Percentiles rank a stretch among this genome's conserved stretches.
Evolutionary conservation across 2,797 vertebrate species (phyloP).

Genomic region (Tadarida brasiliensis): DNA sequence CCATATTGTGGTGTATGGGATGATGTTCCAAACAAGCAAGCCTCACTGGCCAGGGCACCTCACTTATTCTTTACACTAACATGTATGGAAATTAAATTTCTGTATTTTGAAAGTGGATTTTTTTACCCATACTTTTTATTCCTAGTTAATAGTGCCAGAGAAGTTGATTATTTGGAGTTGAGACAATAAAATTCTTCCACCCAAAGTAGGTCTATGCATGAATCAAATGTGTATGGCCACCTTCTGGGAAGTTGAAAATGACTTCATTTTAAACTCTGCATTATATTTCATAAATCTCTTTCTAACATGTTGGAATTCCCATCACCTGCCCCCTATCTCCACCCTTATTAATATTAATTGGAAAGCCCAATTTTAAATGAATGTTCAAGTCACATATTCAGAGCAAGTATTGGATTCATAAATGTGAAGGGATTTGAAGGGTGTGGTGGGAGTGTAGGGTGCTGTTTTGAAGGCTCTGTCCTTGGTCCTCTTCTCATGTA

Average conservation of each 20-base stretch:
- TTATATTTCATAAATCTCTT: background rate
- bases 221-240: background rate
- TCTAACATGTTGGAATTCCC: background rate
- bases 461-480: rapidly evolving
- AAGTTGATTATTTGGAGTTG: background rate
- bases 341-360: background rate
- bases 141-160: background rate
- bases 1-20: too few relatives aligned
- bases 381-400: background rate
- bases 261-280: background rate
- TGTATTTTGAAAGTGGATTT: background rate
- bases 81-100: background rate
- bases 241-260: background rate
- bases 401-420: background rate
- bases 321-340: background rate
- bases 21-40: too few relatives aligned
- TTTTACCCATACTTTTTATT: background rate
- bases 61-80: background rate
- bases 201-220: background rate
- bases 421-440: rapidly evolving
- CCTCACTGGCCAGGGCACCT: too few relatives aligned
- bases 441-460: rapidly evolving
- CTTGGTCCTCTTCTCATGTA: rapidly evolving
- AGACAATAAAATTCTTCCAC: background rate
- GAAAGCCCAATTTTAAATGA: background rate